phyloP scores from a whole-genome alignment of 2,888 invertebrate species.

The Cataglyphis altisquamis region DNA sequence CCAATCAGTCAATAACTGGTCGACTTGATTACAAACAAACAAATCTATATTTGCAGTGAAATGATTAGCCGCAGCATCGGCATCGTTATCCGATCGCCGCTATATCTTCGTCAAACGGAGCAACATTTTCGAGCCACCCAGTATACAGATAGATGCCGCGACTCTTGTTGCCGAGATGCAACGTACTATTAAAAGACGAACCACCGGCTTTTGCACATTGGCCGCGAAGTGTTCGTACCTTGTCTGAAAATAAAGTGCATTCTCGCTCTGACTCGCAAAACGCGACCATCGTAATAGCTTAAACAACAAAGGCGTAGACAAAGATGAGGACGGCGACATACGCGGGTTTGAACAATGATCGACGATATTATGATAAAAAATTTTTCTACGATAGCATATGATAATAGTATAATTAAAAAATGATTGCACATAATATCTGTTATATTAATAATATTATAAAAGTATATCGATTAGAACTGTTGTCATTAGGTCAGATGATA shows the following conservation, averaged over 20 bases:
- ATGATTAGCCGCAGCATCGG: background rate
- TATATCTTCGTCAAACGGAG: slow-evolving; percentile 1
- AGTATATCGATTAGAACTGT: background rate
- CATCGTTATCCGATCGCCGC: background rate
- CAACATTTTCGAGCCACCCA: slow-evolving; percentile 42
- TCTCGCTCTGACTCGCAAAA: slow-evolving; percentile 60
- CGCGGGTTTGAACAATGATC: background rate
- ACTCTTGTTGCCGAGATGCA: slow-evolving; percentile 57
- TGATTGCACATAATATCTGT: background rate
- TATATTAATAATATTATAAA: background rate
- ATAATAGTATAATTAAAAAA: slow-evolving; percentile 6
- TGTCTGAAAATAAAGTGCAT: slow-evolving; percentile 71
- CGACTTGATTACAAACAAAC: slow-evolving; percentile 4
- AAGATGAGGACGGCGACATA: slow-evolving; percentile 1
- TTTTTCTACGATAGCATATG: background rate
- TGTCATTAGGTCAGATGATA: background rate
- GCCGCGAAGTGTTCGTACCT: slow-evolving; percentile 73
- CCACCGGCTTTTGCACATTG: slow-evolving; percentile 76
- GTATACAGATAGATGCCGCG: slow-evolving; percentile 20
- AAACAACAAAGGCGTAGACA: slow-evolving; percentile 28
- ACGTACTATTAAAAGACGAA: slow-evolving; percentile 79
- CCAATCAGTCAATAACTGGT: background rate
- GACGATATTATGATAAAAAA: background rate
- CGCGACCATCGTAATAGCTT: slow-evolving; percentile 45
- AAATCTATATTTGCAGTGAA: slow-evolving; percentile 26